phyloP scores from a whole-genome alignment of 2,888 invertebrate species.

The Steinernema carpocapsae region DNA sequence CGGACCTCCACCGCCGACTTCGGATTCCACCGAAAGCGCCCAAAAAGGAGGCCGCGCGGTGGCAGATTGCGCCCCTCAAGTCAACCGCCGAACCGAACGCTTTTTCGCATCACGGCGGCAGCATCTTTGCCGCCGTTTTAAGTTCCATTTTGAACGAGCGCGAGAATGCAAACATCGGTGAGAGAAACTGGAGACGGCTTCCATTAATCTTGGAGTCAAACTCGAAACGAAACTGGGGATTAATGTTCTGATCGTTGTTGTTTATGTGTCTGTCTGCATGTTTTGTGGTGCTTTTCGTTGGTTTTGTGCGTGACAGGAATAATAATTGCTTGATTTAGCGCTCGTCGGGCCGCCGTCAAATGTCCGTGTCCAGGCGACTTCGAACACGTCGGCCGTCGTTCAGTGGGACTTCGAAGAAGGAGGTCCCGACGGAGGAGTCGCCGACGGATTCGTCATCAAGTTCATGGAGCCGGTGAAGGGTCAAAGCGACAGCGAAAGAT shows the following conservation, averaged over 20 bases:
- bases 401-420: constrained; percentile 67
- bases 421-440: constrained; percentile 39
- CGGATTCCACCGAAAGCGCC: neutral
- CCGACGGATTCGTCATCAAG: constrained; percentile 66
- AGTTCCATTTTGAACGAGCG: constrained; percentile 42
- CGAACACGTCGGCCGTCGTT: constrained; percentile 65
- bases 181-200: neutral
- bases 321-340: constrained; percentile 52
- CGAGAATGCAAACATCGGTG: neutral
- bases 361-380: constrained; percentile 63
- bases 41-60: constrained; percentile 9
- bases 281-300: neutral
- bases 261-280: neutral
- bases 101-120: constrained; percentile 37
- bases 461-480: constrained; percentile 62
- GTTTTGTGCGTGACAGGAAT: neutral
- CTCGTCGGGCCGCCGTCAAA: constrained; percentile 66
- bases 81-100: constrained; percentile 23
- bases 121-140: constrained; percentile 53
- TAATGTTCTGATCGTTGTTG: too few relatives aligned
- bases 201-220: neutral
- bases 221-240: too few relatives aligned
- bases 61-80: constrained; percentile 3
- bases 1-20: neutral
- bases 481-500: constrained; percentile 44